A percentile compares a stretch with the other conserved stretches of the same genome.
Conservation (phyloP, 30 jellyfish, hydroid and myxozoan species). For the Aurelia aurita region DNA sequence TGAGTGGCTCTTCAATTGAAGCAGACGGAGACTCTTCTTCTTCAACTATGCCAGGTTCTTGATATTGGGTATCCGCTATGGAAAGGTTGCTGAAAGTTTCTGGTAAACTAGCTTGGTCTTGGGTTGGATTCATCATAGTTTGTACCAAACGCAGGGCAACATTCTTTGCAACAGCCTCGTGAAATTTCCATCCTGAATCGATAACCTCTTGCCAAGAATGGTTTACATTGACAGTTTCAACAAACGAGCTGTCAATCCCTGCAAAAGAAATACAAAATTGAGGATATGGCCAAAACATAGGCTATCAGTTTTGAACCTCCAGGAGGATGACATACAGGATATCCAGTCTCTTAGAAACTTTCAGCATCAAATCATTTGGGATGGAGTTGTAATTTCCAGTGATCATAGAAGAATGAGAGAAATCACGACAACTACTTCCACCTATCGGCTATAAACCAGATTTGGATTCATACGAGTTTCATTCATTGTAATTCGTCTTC, state of each 20-base stretch:
- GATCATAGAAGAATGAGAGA: too few relatives aligned
- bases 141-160: not conserved
- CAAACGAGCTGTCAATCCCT: conserved; percentile 56
- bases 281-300: too few relatives aligned
- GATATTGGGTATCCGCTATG: not conserved
- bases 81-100: conserved; percentile 1
- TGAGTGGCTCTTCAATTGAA: conserved; percentile 36
- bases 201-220: conserved; percentile 38
- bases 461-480: too few relatives aligned
- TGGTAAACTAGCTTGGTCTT: not conserved
- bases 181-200: conserved; percentile 12
- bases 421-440: too few relatives aligned
- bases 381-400: too few relatives aligned
- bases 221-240: conserved; percentile 17
- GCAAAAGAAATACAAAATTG: not conserved
- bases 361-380: too few relatives aligned
- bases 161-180: conserved; percentile 32
- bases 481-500: too few relatives aligned
- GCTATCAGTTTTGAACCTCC: too few relatives aligned
- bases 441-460: too few relatives aligned
- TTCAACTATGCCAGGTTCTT: not conserved
- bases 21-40: not conserved
- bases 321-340: too few relatives aligned
- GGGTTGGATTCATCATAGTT: not conserved
- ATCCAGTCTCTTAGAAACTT: too few relatives aligned